These are phyloP conservation scores for Sylvietta virens DNA, from an alignment of 2,113 vertebrate species.

Conservation along the genomic window DNA sequence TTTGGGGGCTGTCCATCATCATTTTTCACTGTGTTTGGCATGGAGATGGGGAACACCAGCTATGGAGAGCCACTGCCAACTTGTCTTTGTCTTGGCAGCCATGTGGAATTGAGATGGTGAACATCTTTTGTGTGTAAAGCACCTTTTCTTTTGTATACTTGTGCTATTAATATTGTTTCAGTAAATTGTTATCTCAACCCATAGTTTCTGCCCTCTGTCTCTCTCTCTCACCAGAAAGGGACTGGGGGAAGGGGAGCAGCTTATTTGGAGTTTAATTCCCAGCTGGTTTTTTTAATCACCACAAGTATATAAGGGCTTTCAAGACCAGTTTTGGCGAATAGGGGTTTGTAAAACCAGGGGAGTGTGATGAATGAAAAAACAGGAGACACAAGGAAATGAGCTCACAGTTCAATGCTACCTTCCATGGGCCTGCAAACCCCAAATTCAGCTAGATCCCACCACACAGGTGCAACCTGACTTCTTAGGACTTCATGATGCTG, in stretches of 20 bases:
- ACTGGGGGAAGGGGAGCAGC: not conserved
- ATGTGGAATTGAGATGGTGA: accelerated
- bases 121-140: not conserved
- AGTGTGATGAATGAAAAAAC: not conserved
- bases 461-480: not conserved
- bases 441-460: not conserved
- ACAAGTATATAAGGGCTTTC: not conserved
- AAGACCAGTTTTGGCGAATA: not conserved
- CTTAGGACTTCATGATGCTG: not conserved
- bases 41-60: not conserved
- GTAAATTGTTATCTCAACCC: not conserved
- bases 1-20: not conserved
- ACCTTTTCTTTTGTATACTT: not conserved
- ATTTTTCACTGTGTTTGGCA: not conserved
- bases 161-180: not conserved
- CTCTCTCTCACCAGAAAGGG: not conserved
- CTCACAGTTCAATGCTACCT: not conserved
- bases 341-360: not conserved
- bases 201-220: not conserved
- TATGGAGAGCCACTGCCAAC: not conserved
- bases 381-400: not conserved
- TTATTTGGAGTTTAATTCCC: not conserved
- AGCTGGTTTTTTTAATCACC: not conserved
- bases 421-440: not conserved
- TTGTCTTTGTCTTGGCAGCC: not conserved